Evolutionary conservation across 2,888 invertebrate genomes (phyloP).

Genomic region (Pyralis farinalis): DNA sequence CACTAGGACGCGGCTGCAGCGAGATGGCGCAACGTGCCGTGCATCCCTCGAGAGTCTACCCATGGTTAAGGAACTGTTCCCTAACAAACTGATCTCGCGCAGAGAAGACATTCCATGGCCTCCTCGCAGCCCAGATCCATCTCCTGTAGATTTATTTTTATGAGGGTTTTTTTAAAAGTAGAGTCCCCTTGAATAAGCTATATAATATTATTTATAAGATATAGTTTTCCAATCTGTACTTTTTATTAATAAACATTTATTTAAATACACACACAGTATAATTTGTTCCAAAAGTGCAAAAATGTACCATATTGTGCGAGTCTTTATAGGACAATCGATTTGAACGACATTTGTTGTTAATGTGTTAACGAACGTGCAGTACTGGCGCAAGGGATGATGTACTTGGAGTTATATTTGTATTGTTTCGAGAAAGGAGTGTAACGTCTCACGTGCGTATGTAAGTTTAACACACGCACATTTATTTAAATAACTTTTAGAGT

Average conservation of each 20-base stretch:
- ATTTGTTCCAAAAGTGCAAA: neutral
- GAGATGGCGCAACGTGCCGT: conserved; percentile 21
- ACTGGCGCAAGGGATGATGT: too few relatives aligned
- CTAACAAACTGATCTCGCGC: conserved; percentile 15
- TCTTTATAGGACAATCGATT: too few relatives aligned
- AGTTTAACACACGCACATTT: too few relatives aligned
- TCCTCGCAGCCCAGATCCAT: neutral
- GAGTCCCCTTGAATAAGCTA: neutral
- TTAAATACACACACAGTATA: too few relatives aligned
- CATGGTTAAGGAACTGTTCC: conserved; percentile 17
- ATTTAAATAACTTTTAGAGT: too few relatives aligned
- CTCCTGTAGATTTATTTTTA: neutral
- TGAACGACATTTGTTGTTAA: too few relatives aligned
- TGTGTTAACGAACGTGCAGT: too few relatives aligned
- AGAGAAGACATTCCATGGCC: conserved; percentile 13
- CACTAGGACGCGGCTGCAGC: conserved; percentile 15
- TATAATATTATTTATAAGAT: neutral
- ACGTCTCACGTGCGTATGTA: too few relatives aligned
- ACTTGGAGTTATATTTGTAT: too few relatives aligned
- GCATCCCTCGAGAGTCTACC: conserved; percentile 15
- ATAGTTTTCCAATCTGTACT: neutral
- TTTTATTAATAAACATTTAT: neutral
- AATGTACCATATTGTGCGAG: too few relatives aligned
- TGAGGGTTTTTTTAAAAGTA: neutral
- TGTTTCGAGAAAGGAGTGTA: too few relatives aligned